A percentile compares a stretch with the other conserved stretches of the same genome.
These are phyloP conservation scores for Garra rufa DNA, from an alignment of 2,113 vertebrate species.

Conservation along the genomic window DNA sequence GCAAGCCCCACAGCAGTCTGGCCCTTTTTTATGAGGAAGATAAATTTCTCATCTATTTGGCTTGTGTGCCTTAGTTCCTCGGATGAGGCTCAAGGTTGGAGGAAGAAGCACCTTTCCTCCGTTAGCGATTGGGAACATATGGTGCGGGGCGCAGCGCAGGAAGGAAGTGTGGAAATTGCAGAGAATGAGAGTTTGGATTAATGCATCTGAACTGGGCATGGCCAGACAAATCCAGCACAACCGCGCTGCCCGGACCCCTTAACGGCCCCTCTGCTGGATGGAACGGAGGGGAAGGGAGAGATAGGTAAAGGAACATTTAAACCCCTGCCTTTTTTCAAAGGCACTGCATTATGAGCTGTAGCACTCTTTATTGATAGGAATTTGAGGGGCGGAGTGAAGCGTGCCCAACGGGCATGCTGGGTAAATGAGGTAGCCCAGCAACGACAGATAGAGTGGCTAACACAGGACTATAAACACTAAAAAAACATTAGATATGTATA, in stretches of 20 bases:
- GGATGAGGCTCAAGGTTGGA: constrained; percentile 67
- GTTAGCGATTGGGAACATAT: constrained; percentile 77
- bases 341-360: constrained; percentile 67
- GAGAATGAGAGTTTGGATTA: constrained; percentile 81
- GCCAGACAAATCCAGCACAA: constrained; percentile 76
- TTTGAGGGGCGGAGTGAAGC: constrained; percentile 65
- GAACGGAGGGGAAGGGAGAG: constrained; percentile 67
- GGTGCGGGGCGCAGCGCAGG: constrained; percentile 63
- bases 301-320: constrained; percentile 70
- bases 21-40: constrained; percentile 56
- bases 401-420: constrained; percentile 46
- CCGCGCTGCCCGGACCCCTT: constrained; percentile 68
- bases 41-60: constrained; percentile 66
- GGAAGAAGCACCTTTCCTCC: constrained; percentile 67
- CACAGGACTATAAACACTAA: background rate
- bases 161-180: constrained; percentile 79
- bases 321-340: constrained; percentile 68
- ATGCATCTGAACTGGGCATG: constrained; percentile 78
- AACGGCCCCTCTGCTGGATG: constrained; percentile 58
- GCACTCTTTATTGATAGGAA: constrained; percentile 73
- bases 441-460: background rate
- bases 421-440: constrained; percentile 45
- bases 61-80: constrained; percentile 64
- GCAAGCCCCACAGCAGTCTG: constrained; percentile 48
- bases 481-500: background rate